phyloP scores from a whole-genome alignment of 2,113 vertebrate genomes.

The Jacana jacana region DNA sequence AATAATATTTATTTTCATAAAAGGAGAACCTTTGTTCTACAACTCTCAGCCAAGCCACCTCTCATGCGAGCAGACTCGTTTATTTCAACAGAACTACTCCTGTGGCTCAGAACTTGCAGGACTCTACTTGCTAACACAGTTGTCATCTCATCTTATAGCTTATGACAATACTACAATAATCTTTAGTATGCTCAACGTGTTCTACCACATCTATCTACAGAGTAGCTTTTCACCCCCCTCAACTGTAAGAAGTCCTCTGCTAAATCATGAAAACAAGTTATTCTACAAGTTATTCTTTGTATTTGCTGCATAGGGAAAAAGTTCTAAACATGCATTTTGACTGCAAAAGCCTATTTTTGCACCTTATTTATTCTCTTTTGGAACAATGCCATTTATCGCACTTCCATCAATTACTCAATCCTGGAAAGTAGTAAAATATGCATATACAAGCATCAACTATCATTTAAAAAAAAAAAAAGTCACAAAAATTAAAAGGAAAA shows the following conservation, averaged over 20 bases:
- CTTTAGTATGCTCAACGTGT: neutral
- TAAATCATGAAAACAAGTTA: neutral
- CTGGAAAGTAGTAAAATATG: neutral
- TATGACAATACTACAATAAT: neutral
- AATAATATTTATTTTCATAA: neutral
- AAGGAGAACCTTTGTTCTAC: neutral
- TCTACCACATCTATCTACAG: neutral
- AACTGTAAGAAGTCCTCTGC: neutral
- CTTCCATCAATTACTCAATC: neutral
- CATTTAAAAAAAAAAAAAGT: neutral
- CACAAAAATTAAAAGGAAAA: neutral
- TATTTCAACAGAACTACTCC: neutral
- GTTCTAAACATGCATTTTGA: fast-evolving
- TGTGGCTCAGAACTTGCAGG: neutral
- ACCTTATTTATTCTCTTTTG: neutral
- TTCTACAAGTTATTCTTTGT: neutral
- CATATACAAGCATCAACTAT: neutral
- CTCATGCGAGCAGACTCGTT: neutral
- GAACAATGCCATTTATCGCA: neutral
- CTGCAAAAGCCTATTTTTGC: neutral
- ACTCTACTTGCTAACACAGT: neutral
- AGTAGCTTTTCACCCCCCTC: neutral
- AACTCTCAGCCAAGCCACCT: neutral
- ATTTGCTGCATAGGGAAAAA: neutral
- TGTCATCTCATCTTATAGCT: neutral